Evolutionary conservation across 2,113 vertebrate species (phyloP).

Genomic region (Pagrus major): DNA sequence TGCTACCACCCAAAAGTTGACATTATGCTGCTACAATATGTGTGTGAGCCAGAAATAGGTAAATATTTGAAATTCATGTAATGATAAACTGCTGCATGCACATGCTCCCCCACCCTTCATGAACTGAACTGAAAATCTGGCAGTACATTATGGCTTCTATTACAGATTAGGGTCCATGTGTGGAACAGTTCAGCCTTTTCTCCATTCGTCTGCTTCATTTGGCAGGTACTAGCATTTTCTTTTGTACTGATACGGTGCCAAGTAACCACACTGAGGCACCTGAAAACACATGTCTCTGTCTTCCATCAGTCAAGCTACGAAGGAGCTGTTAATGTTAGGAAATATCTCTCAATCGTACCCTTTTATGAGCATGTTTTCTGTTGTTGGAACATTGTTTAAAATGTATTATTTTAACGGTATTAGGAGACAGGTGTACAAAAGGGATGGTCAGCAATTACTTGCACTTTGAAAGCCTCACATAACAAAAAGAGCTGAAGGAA

Average conservation of each 20-base stretch:
- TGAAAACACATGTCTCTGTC: conserved; percentile 5
- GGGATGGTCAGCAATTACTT: background rate
- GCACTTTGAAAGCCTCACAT: background rate
- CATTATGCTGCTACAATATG: background rate
- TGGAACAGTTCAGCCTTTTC: conserved; percentile 20
- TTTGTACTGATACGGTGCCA: conserved; percentile 2
- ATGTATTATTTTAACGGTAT: background rate
- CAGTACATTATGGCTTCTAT: conserved; percentile 27
- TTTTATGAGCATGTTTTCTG: conserved; percentile 6
- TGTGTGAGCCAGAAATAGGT: background rate
- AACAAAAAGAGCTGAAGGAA: background rate
- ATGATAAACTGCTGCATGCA: background rate
- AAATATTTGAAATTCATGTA: conserved; percentile 6
- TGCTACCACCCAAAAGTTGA: background rate
- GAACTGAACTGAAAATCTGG: conserved; percentile 17
- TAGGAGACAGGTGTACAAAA: background rate
- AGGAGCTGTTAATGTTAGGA: background rate
- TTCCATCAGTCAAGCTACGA: background rate
- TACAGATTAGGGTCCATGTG: conserved; percentile 21
- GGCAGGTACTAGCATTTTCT: conserved; percentile 10
- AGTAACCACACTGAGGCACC: conserved; percentile 17
- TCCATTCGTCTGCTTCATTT: conserved; percentile 19
- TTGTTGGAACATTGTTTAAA: background rate
- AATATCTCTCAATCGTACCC: background rate
- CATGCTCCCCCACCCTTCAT: background rate